Evolutionary conservation across 2,888 invertebrate genomes (phyloP).

Genomic region (Euzetes globulus): DNA sequence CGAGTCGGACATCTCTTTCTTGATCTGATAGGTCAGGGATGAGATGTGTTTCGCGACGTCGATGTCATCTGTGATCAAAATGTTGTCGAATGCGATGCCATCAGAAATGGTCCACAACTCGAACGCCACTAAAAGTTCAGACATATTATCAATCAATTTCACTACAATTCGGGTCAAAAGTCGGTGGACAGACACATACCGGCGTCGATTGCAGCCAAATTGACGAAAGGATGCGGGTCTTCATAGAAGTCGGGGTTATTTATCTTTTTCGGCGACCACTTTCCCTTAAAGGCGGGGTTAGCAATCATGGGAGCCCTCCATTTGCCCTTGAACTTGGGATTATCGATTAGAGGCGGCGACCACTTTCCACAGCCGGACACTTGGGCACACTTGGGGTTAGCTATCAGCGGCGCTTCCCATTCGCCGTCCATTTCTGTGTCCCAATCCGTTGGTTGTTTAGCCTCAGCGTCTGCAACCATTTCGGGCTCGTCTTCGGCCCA

Average conservation of each 20-base stretch:
- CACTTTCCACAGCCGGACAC: constrained; percentile 86
- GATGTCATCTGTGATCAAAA: constrained; percentile 77
- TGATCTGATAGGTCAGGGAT: constrained; percentile 70
- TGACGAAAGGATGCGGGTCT: constrained; percentile 78
- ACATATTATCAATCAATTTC: not conserved
- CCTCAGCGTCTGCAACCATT: constrained; percentile 71
- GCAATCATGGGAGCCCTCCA: constrained; percentile 66
- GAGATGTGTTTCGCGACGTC: constrained; percentile 71
- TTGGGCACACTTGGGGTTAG: constrained; percentile 73
- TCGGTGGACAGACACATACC: not conserved
- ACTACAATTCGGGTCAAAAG: not conserved
- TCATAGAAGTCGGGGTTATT: constrained; percentile 87
- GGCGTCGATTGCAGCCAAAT: constrained; percentile 75
- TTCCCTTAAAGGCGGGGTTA: constrained; percentile 54
- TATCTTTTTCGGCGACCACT: constrained; percentile 61
- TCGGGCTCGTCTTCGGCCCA: constrained; percentile 89
- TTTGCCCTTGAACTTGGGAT: constrained; percentile 89
- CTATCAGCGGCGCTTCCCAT: constrained; percentile 91
- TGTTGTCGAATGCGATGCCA: constrained; percentile 87
- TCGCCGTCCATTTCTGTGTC: constrained; percentile 88
- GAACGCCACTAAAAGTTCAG: constrained; percentile 61
- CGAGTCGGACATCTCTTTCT: constrained; percentile 67
- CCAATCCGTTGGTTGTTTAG: constrained; percentile 88
- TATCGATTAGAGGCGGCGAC: constrained; percentile 72
- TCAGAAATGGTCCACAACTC: constrained; percentile 99